A percentile compares a stretch with the other conserved stretches of the same genome.
phyloP scores from a whole-genome alignment of 2,797 vertebrate species.

The Scleropages formosus region DNA sequence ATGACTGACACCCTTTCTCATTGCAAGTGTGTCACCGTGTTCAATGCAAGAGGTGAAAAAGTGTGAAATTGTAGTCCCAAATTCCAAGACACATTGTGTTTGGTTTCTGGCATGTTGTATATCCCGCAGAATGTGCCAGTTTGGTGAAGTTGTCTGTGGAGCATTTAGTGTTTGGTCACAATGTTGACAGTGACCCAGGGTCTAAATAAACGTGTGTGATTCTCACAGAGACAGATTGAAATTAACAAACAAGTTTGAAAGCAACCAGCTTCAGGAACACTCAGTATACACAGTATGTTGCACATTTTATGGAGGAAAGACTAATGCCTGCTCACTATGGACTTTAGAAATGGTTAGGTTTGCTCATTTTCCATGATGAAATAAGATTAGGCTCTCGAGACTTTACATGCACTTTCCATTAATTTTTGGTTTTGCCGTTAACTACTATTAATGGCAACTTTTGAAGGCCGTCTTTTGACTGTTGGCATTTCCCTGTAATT shows the following conservation, averaged over 20 bases:
- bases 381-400: not conserved
- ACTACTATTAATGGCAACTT: too few relatives aligned
- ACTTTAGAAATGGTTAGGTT: not conserved
- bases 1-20: not conserved
- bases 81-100: not conserved
- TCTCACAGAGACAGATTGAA: not conserved
- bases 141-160: constrained; percentile 21
- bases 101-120: not conserved
- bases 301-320: too few relatives aligned
- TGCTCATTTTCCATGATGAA: not conserved
- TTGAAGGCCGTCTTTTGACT: too few relatives aligned
- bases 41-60: not conserved
- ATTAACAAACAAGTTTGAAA: not conserved
- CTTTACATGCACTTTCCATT: not conserved
- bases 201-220: constrained; percentile 1
- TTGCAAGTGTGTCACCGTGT: not conserved
- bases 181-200: not conserved
- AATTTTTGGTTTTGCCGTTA: not conserved
- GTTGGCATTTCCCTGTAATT: too few relatives aligned
- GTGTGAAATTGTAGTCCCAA: not conserved
- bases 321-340: not conserved
- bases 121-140: constrained; percentile 20
- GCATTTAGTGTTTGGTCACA: not conserved
- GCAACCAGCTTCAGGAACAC: not conserved
- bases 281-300: too few relatives aligned